phyloP scores from a whole-genome alignment of 2,113 vertebrate genomes.

The Microtus oregoni region DNA sequence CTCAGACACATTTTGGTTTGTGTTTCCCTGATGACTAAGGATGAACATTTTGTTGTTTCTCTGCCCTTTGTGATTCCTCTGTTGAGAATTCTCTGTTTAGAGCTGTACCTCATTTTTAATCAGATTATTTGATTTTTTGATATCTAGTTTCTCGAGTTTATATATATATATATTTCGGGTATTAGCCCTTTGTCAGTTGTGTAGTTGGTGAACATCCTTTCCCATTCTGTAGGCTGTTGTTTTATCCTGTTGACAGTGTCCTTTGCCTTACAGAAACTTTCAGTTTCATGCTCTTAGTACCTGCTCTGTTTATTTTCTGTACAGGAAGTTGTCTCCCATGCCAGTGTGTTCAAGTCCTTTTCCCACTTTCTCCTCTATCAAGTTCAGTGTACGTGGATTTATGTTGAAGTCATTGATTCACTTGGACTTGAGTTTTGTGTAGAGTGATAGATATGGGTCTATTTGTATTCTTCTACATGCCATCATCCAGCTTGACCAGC shows the following conservation, averaged over 20 bases:
- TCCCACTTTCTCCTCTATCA: not conserved
- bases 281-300: not conserved
- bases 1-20: not conserved
- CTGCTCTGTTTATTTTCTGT: not conserved
- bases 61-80: not conserved
- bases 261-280: not conserved
- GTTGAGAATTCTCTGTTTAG: not conserved
- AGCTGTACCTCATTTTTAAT: not conserved
- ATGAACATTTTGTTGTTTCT: not conserved
- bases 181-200: not conserved
- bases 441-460: not conserved
- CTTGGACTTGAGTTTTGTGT: not conserved
- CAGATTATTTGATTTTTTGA: not conserved
- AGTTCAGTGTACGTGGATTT: not conserved
- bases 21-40: not conserved
- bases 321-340: not conserved
- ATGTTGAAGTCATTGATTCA: not conserved
- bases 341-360: not conserved
- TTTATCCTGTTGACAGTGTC: not conserved
- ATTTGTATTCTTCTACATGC: not conserved
- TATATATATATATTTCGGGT: not conserved
- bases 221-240: not conserved
- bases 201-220: not conserved
- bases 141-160: not conserved
- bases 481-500: not conserved